Base-by-base conservation (phyloP, 1,140 invertebrate genomes). In the Leucophenga varia region DNA sequence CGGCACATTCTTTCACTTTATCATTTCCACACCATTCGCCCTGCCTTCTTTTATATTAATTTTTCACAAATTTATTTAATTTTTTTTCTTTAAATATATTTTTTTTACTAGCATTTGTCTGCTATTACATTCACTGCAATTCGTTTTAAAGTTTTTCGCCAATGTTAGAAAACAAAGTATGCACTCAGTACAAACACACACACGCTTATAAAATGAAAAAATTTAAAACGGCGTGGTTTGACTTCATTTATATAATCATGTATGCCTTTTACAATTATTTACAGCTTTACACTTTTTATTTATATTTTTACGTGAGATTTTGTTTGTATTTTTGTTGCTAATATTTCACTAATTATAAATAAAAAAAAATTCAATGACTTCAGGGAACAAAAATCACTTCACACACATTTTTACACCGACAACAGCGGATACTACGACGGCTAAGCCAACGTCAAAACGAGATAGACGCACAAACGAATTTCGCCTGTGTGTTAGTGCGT, bases 1-100 rank as follows among this genome's bases (percentile, higher is more conserved):
- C 64, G 31, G 36, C 47, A 50, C 59, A 65, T 67, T 67, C 64
- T 67, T 65, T 67, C 59, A 65, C 63, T 65, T 54, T 54, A 56
- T 56, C 35, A 52, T 49, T 61, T 57, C 59, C 54, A 67, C 63
- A 67, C 63, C 63, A 61, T 67, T 64, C 61, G 60, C 58, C 22
- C 47, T 43, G 49, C 47, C 31, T 25, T 42, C 54, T 58, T 61
- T 61, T 55, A 55, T 57, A 47, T 54, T 47, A 57, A 61, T 64
- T 64, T n/a, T n/a, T n/a, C n/a, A n/a, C n/a, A n/a, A n/a, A n/a
- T n/a, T n/a, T n/a, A n/a, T n/a, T n/a, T n/a, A n/a, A n/a, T n/a
- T n/a, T n/a, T n/a, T n/a, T n/a, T 46, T 55, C 47, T 25, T 25
- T 10, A 25, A 25, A 25, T 6, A 25, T 25, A 6, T 25, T 25